Conservation (phyloP, 2,797 vertebrate genomes). For the Eleutherodactylus coqui region DNA sequence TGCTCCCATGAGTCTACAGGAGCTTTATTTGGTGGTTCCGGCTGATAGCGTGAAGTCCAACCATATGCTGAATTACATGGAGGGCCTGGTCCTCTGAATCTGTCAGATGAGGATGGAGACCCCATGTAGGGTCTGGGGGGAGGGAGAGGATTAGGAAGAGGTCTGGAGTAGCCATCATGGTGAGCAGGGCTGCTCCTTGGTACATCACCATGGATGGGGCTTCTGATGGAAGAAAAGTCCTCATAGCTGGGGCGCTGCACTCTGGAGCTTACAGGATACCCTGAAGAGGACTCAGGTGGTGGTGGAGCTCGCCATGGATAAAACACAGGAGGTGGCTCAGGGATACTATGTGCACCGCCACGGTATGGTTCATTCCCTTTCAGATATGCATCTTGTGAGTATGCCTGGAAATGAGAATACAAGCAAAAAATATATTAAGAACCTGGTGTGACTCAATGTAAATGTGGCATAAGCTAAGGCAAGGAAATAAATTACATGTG, state of each 20-base stretch:
- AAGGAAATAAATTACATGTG: no score
- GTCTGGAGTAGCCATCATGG: constrained; percentile 65
- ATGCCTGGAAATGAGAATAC: constrained; percentile 80
- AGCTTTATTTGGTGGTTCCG: constrained; percentile 65
- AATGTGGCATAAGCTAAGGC: neutral
- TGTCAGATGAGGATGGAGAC: constrained; percentile 73
- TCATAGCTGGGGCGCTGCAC: constrained; percentile 37
- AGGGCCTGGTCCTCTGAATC: constrained; percentile 60
- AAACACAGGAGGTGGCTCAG: constrained; percentile 87
- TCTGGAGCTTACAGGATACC: constrained; percentile 24
- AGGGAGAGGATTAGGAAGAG: constrained; percentile 77
- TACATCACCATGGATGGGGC: constrained; percentile 36
- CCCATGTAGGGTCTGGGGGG: constrained; percentile 77
- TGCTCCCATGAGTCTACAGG: constrained; percentile 63
- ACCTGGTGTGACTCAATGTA: neutral
- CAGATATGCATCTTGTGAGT: constrained; percentile 96
- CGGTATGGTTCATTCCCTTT: constrained; percentile 91
- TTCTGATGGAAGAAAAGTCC: constrained; percentile 36
- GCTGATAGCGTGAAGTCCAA: constrained; percentile 67
- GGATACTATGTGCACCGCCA: constrained; percentile 90
- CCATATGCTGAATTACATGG: constrained; percentile 72
- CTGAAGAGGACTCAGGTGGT: constrained; percentile 65
- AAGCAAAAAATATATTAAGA: neutral
- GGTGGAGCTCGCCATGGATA: constrained; percentile 82
- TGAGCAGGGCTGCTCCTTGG: constrained; percentile 50